Conservation (phyloP, 2,888 invertebrate genomes). For the Steinernema scapterisci region DNA sequence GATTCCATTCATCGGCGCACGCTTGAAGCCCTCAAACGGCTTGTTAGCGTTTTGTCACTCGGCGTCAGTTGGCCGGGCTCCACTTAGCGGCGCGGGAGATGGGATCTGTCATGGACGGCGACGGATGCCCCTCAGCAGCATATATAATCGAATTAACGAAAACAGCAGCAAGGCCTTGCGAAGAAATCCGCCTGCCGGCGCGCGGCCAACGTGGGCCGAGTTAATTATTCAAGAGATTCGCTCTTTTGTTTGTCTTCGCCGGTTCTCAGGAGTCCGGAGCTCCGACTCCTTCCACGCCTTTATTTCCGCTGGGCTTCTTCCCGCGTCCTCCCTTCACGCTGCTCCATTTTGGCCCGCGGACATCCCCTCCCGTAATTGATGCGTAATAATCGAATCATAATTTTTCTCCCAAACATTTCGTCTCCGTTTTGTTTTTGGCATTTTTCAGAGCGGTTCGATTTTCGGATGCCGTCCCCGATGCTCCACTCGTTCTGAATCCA, state of each 20-base stretch:
- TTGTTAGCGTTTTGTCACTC: constrained; percentile 28
- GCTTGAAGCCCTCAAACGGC: constrained; percentile 27
- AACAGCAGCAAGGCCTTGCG: neutral
- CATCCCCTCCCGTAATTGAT: constrained; percentile 3
- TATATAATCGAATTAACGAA: constrained; percentile 22
- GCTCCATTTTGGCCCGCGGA: neutral
- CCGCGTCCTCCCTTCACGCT: neutral
- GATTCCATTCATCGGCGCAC: constrained; percentile 11
- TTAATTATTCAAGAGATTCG: constrained; percentile 26
- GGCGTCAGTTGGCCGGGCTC: neutral
- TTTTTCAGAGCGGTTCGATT: neutral
- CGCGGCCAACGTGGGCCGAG: neutral
- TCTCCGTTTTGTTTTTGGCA: neutral
- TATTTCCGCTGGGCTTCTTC: neutral
- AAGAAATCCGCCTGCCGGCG: neutral
- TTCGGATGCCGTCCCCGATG: neutral
- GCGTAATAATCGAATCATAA: constrained; percentile 25
- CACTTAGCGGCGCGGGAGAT: neutral
- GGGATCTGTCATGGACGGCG: neutral
- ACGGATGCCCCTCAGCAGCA: neutral
- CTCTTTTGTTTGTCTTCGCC: constrained; percentile 3
- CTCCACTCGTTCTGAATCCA: neutral
- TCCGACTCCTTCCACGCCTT: neutral
- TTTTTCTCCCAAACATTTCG: constrained; percentile 17
- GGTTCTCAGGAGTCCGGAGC: neutral